Percentiles rank a stretch among this genome's conserved stretches.
Evolutionary conservation across 2,888 invertebrate genomes (phyloP).

Genomic region (Zaprionus lineosus): DNA sequence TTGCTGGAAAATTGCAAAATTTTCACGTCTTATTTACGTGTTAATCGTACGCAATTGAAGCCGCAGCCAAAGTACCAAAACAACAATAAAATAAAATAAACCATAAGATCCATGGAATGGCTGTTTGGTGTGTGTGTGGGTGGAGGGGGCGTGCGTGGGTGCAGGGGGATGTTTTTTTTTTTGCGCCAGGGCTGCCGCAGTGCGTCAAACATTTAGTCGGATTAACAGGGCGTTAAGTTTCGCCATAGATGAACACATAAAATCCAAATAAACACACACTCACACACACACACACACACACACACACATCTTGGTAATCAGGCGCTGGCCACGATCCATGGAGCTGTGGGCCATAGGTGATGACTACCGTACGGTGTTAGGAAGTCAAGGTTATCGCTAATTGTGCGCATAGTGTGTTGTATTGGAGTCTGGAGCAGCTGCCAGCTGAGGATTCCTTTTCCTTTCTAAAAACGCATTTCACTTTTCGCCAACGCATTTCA

Average conservation of each 20-base stretch:
- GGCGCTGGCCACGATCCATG: slow-evolving; percentile 19
- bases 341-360: slow-evolving; percentile 6
- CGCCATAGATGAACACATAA: slow-evolving; percentile 57
- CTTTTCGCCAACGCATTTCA: slow-evolving; percentile 61
- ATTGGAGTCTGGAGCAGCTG: slow-evolving; percentile 8
- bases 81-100: slow-evolving; percentile 47
- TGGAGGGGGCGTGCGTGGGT: too few species aligned
- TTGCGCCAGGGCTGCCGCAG: slow-evolving; percentile 64
- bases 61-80: slow-evolving; percentile 36
- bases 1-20: slow-evolving; percentile 65
- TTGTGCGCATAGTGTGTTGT: slow-evolving; percentile 22
- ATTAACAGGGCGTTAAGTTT: slow-evolving; percentile 78
- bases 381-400: slow-evolving; percentile 69
- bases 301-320: slow-evolving; percentile 46
- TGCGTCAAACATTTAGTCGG: slow-evolving; percentile 61
- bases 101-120: slow-evolving; percentile 1
- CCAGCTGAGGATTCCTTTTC: slow-evolving; percentile 54
- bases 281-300: too few species aligned
- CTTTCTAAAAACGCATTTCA: slow-evolving; percentile 75
- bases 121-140: not conserved
- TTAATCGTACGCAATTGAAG: slow-evolving; percentile 69
- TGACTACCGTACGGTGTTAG: slow-evolving; percentile 46
- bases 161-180: slow-evolving; percentile 52
- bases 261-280: slow-evolving; percentile 32
- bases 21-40: slow-evolving; percentile 72